Base-by-base conservation (phyloP, 2,113 vertebrate species). In the Notiomystis cincta region DNA sequence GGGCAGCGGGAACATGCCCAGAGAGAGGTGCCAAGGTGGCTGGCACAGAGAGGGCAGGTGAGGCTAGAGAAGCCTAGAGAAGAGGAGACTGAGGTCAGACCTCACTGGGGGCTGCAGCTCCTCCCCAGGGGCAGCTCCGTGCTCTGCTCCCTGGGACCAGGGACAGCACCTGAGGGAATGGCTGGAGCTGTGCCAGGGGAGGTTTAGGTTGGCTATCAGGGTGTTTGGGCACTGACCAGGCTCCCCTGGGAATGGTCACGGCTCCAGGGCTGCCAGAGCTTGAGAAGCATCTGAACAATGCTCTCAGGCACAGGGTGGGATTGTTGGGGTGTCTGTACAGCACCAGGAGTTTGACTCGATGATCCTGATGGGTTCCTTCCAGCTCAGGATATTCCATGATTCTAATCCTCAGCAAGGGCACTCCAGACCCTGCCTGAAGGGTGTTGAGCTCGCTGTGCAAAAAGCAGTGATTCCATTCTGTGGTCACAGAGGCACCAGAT, bases 331-430 rank as follows among this genome's bases (percentile, higher is more conserved):
- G n/a, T 60, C 38, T 75, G 11, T 67, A 61, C 13, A 53, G n/a
- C 1, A 1, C 3, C 53, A 67, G 45, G 38, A 30, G 7, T 12
- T 67, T 0, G 1, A 12, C n/a, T 75, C 0, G 0, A n/a, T 75
- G 33, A 40, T 53, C 45, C 45, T n/a, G 11, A 4, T 45, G 61
- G 31, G 11, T 60, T 13, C 37, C n/a, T 82, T 67, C 38, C 61
- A 53, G 53, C 17, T 30, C 60, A 67, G 28, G 28, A 18, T n/a
- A 18, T 60, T 40, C 53, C 78, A 67, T 40, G 45, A 27, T 67
- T 67, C 20, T 5, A 14, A 30, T 20, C 31, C 37, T 15, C 2
- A 4, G 27, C 45, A 45, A 13, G 37, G 47, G 23, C 42, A n/a
- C 40, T 44, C 24, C n/a, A 24, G 50, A 22, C 23, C 15, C 40